Conservation (phyloP, 1,140 invertebrate genomes). For the Hylyphantes graminicola region DNA sequence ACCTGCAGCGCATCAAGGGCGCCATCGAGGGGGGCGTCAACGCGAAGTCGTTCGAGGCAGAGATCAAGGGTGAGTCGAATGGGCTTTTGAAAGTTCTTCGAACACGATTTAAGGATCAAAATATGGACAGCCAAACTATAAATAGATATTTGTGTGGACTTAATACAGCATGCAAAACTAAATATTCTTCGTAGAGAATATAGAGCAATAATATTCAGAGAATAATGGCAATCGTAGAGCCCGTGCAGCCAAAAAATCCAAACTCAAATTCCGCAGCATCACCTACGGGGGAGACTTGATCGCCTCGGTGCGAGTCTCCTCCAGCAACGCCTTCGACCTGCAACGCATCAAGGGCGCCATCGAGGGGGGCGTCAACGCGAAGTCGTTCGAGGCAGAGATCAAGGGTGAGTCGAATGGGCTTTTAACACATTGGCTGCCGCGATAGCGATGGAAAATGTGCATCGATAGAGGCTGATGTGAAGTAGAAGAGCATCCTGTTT, state of each 20-base stretch:
- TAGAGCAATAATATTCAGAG: no score
- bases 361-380: slow-evolving; percentile 30
- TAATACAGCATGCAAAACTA: no score
- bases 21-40: slow-evolving; percentile 48
- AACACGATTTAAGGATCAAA: background rate
- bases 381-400: slow-evolving; percentile 7
- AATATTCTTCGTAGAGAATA: no score
- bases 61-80: slow-evolving; percentile 22
- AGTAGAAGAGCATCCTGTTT: no score
- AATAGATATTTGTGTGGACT: no score
- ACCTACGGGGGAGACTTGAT: slow-evolving; percentile 58
- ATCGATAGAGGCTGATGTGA: no score
- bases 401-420: slow-evolving; percentile 18
- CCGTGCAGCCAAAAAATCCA: no score
- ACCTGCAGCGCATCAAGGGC: slow-evolving; percentile 43
- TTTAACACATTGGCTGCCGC: no score
- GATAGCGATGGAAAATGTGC: no score
- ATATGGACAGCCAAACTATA: background rate
- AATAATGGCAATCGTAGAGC: no score
- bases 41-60: slow-evolving; percentile 14
- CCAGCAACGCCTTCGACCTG: slow-evolving; percentile 14
- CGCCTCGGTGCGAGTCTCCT: slow-evolving; percentile 42
- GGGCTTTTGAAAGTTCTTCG: background rate
- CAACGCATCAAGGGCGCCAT: slow-evolving; percentile 52
- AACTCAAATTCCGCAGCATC: slow-evolving; percentile 43